phyloP scores from a whole-genome alignment of 2,888 invertebrate genomes.

The Flexamia atlantica region DNA sequence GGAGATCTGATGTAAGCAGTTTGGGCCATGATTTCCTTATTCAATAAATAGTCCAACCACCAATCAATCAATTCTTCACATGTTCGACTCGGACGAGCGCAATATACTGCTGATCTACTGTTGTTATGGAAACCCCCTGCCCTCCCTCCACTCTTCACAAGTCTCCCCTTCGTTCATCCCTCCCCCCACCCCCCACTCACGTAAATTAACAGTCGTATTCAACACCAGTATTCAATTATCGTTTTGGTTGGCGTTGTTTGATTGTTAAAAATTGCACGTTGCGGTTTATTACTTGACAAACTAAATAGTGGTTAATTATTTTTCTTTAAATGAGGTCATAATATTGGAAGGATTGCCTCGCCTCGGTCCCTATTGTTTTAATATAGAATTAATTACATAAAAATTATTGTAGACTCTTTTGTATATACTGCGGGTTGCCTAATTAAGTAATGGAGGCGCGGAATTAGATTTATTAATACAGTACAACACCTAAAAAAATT shows the following conservation, averaged over 20 bases:
- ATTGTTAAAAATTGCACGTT: background rate
- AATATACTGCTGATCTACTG: background rate
- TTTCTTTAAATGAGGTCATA: too few species aligned
- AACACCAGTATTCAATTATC: slow-evolving; percentile 37
- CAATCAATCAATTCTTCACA: background rate
- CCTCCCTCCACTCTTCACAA: background rate
- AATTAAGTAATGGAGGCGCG: too few species aligned
- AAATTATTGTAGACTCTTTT: too few species aligned
- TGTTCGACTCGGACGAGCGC: background rate
- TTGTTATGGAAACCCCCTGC: background rate
- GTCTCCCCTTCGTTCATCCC: background rate
- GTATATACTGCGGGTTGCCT: too few species aligned
- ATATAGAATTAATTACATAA: too few species aligned
- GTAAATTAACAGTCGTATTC: slow-evolving; percentile 38
- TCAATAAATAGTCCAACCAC: background rate
- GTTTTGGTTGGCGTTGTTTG: slow-evolving; percentile 1
- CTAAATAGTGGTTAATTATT: too few species aligned
- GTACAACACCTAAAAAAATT: too few species aligned
- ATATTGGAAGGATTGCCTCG: too few species aligned
- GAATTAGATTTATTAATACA: too few species aligned
- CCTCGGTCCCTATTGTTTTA: too few species aligned
- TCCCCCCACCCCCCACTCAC: background rate
- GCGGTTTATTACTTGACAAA: background rate
- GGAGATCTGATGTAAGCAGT: too few species aligned
- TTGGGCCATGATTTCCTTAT: too few species aligned